Base-by-base conservation (phyloP, 2,113 vertebrate species). In the Lethenteron reissneri region DNA sequence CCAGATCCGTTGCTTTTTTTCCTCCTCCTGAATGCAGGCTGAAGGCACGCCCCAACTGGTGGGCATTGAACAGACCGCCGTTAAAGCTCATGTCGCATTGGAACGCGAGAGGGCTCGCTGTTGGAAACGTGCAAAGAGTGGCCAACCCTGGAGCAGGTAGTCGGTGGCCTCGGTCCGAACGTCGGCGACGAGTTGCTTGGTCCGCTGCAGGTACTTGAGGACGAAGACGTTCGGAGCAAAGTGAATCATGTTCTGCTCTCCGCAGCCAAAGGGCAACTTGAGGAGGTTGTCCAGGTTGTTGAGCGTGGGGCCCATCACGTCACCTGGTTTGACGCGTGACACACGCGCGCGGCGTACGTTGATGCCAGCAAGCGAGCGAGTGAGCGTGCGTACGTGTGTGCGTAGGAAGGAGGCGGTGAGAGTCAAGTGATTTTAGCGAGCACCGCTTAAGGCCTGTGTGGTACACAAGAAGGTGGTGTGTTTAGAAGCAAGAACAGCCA, bases 191-290 rank as follows among this genome's bases (percentile, higher is more conserved):
- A 95, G 87, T 73, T 94, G 90, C 12, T 79, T 80, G 68, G 89
- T 95, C 81, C 89, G 89, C 82, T 89, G 88, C 72, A 94, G 83
- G 64, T 95, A 95, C 74, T 88, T 90, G 56, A 95, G 81, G 62
- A 95, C 89, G 75, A 92, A 95, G 72, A 95, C 83, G 1, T 94
- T 94, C 14, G 90, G 89, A 2, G 89, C 89, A 75, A 94, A 95
- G 70, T 92, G 90, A 80, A 94, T 88, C 90, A 95, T 94, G 80
- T 94, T 94, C 81, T 95, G 90, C 78, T 95, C 89, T 14, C 90
- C 88, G 57, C 89, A 95, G 71, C 90, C 90, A 71, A 89, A 94
- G 0, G 90, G 89, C 12, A 94, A 77, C 1, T 86, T 80, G 74
- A 94, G 76, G 19, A 94, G 85, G 9, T 83, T 89, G 81, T 87